Base-by-base conservation (phyloP, 2,888 invertebrate species). In the Allolobophora icterica region DNA sequence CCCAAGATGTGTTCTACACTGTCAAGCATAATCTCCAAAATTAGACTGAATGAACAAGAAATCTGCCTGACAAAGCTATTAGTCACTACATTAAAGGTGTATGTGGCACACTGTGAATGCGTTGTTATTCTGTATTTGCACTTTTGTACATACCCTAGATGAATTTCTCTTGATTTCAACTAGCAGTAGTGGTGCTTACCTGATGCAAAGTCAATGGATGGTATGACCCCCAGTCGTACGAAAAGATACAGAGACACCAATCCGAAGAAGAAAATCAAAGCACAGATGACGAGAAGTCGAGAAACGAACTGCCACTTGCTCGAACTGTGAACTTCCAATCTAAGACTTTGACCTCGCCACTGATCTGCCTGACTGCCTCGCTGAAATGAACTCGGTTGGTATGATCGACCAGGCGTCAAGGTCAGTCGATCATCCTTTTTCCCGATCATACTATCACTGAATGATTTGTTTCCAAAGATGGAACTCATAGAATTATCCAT, bases 381-480 rank as follows among this genome's bases (percentile, higher is more conserved):
- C 71, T 71, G 71, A 71, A 8, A 71, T 24, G 87, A 87, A 35
- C 87, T 21, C 35, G 13, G 38, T 35, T 35, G 34, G 38, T 38
- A 35, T 24, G 87, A 87, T 87, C 87, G 34, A 34, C 1, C 35
- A 87, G 87, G 87, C 6, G 87, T 87, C 35, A 35, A 17, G 38
- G 6, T 24, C 19, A 24, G 35, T 24, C 87, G 34, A 38, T 87
- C 87, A 87, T 35, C 87, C 35, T 6, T 34, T 34, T 87, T 87
- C 35, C 35, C 34, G 19, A 84, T 33, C 84, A 33, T 21, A 35
- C 87, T 87, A 24, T 35, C 35, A 87, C 24, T 87, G 15, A 35
- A 24, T 35, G 87, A 87, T 87, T 87, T 87, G 24, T 35, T 87
- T 87, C 87, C 87, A 87, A 87, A 87, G 24, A 87, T 34, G 34